phyloP scores from a whole-genome alignment of 2,888 invertebrate genomes.

The Danaus chrysippus region DNA sequence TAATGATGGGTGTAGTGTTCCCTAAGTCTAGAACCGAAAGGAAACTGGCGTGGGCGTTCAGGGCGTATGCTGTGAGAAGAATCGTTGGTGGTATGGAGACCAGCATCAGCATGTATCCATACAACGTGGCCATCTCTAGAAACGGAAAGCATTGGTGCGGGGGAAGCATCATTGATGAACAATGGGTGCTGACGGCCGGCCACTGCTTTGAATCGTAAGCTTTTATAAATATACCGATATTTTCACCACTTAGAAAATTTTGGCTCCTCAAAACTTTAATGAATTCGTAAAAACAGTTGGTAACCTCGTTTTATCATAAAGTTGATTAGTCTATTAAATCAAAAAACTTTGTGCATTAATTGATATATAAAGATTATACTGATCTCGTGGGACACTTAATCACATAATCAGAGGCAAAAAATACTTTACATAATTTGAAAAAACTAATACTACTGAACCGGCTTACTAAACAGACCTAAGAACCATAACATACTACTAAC shows the following conservation, averaged over 20 bases:
- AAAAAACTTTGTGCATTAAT: too few relatives aligned
- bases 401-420: too few relatives aligned
- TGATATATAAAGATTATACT: too few relatives aligned
- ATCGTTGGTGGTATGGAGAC: slow-evolving; percentile 73
- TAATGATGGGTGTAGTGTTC: slow-evolving; percentile 35
- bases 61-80: slow-evolving; percentile 60
- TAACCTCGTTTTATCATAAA: too few relatives aligned
- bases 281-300: too few relatives aligned
- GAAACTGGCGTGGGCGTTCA: slow-evolving; percentile 61
- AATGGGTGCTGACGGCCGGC: slow-evolving; percentile 72
- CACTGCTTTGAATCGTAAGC: slow-evolving; percentile 68
- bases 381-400: too few relatives aligned
- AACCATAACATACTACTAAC: too few relatives aligned
- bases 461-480: too few relatives aligned
- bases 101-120: slow-evolving; percentile 67
- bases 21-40: slow-evolving; percentile 43
- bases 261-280: too few relatives aligned
- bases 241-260: neutral
- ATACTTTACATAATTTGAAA: too few relatives aligned
- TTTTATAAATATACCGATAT: slow-evolving; percentile 15
- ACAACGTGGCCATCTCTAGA: slow-evolving; percentile 66
- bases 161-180: slow-evolving; percentile 70
- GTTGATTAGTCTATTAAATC: too few relatives aligned
- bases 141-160: slow-evolving; percentile 70
- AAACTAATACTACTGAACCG: too few relatives aligned